Evolutionary conservation across 2,113 vertebrate species (phyloP).

Genomic region (Campylomormyrus numenius): DNA sequence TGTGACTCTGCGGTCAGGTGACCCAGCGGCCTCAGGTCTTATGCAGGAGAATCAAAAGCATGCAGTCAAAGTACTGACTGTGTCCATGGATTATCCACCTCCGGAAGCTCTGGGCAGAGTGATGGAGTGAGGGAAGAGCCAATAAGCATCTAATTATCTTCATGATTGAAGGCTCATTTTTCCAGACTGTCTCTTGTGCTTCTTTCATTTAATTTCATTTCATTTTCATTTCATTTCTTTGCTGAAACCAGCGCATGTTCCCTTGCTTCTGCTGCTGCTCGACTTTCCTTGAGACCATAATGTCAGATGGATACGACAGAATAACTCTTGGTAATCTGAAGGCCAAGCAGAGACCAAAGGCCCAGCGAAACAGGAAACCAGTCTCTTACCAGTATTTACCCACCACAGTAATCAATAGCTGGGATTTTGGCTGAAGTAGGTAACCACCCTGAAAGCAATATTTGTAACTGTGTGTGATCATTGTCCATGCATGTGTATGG

Average conservation of each 20-base stretch:
- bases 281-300: not conserved
- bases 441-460: not conserved
- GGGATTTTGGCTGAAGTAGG: not conserved
- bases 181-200: not conserved
- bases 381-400: not conserved
- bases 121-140: not conserved
- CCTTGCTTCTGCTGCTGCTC: not conserved
- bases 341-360: not conserved
- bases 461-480: not conserved
- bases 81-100: not conserved
- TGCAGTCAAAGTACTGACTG: not conserved
- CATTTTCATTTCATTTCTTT: not conserved
- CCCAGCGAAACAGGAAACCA: not conserved
- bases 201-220: not conserved
- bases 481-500: not conserved
- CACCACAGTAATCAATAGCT: not conserved
- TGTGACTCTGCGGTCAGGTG: conserved; percentile 11
- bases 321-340: not conserved
- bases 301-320: not conserved
- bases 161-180: not conserved
- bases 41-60: conserved; percentile 4
- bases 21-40: not conserved
- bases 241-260: not conserved
- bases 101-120: not conserved
- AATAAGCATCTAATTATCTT: not conserved